A percentile compares a stretch with the other conserved stretches of the same genome.
Evolutionary conservation across 2,113 vertebrate species (phyloP).

Genomic region (Mastomys coucha): DNA sequence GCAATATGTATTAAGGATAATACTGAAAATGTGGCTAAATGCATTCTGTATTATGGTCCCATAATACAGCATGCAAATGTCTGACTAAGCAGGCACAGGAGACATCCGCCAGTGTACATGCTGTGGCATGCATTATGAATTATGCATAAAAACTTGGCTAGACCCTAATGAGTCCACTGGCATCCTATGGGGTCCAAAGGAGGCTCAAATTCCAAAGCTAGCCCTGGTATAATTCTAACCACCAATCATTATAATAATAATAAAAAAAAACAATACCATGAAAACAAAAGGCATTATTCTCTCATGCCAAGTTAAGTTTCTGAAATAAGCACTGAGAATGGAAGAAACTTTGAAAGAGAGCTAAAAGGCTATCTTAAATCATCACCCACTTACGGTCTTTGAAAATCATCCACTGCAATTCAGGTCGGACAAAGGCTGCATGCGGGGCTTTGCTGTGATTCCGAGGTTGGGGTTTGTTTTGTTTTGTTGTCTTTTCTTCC

Average conservation of each 20-base stretch:
- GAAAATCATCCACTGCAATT: slow-evolving; percentile 71
- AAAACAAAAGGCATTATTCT: slow-evolving; percentile 85
- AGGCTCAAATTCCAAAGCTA: slow-evolving; percentile 86
- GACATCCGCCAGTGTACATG: slow-evolving; percentile 85
- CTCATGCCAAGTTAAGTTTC: slow-evolving; percentile 68
- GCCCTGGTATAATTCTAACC: slow-evolving; percentile 74
- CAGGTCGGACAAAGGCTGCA: slow-evolving; percentile 76
- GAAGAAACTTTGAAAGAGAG: slow-evolving; percentile 68
- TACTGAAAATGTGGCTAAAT: slow-evolving; percentile 86
- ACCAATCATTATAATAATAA: slow-evolving; percentile 71
- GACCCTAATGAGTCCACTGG: slow-evolving; percentile 90
- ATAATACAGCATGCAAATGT: slow-evolving; percentile 90
- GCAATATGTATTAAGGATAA: slow-evolving; percentile 87
- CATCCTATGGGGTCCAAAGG: slow-evolving; percentile 88
- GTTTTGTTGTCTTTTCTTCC: background rate
- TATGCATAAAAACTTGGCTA: slow-evolving; percentile 90
- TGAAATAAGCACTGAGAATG: slow-evolving; percentile 65
- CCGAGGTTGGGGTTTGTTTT: slow-evolving; percentile 9
- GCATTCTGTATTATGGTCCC: slow-evolving; percentile 87
- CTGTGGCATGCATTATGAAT: slow-evolving; percentile 91
- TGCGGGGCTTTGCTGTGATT: slow-evolving; percentile 39
- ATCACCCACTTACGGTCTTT: slow-evolving; percentile 60
- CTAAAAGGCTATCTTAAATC: slow-evolving; percentile 63
- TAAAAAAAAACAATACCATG: slow-evolving; percentile 67
- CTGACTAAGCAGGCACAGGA: slow-evolving; percentile 89